Conservation (phyloP, 2,888 invertebrate species). For the Parelbella ahira region DNA sequence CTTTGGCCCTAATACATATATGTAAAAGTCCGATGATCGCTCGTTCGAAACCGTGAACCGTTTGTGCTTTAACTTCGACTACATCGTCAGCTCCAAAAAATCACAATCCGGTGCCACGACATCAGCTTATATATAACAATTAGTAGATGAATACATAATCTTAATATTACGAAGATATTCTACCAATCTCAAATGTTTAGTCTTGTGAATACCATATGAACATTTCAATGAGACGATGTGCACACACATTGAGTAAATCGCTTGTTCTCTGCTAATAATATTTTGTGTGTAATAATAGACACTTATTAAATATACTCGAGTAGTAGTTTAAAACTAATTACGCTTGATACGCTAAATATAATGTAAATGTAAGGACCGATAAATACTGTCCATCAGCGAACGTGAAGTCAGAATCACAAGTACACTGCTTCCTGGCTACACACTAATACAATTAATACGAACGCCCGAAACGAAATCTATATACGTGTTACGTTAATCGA, state of each 20-base stretch:
- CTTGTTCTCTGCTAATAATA: constrained; percentile 4
- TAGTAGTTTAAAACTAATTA: neutral
- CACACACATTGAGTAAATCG: constrained; percentile 7
- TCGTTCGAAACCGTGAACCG: constrained; percentile 10
- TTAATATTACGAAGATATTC: constrained; percentile 15
- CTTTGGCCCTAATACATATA: neutral
- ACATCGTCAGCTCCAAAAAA: too few species aligned
- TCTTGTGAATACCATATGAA: constrained; percentile 7
- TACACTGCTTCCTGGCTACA: neutral
- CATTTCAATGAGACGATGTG: constrained; percentile 1
- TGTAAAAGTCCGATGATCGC: constrained; percentile 5
- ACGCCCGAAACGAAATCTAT: neutral
- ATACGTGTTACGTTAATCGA: constrained; percentile 3
- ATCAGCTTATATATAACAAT: too few species aligned
- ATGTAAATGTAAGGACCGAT: neutral
- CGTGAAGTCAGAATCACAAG: neutral
- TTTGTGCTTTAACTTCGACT: constrained; percentile 22
- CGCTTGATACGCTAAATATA: constrained; percentile 3
- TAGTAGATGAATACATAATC: constrained; percentile 9
- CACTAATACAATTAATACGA: constrained; percentile 4
- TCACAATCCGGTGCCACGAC: too few species aligned
- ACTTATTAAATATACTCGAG: constrained; percentile 2
- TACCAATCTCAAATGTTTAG: constrained; percentile 10
- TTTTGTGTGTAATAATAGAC: constrained; percentile 7
- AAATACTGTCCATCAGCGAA: neutral